Percentiles rank a stretch among this genome's conserved stretches.
phyloP scores from a whole-genome alignment of 2,113 vertebrate genomes.

The Macrotis lagotis region DNA sequence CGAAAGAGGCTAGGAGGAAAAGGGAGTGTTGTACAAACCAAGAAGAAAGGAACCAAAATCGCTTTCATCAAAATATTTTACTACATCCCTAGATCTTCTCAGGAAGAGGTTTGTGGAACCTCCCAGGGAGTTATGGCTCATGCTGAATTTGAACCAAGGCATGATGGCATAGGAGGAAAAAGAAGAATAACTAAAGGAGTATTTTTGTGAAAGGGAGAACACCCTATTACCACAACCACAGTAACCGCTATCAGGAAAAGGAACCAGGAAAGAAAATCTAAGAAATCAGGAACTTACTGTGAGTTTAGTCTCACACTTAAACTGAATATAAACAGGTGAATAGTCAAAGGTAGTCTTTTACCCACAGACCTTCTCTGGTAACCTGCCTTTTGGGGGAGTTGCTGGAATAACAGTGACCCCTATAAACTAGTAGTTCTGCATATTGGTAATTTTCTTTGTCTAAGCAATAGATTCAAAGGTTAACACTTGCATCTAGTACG shows the following conservation, averaged over 20 bases:
- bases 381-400: neutral
- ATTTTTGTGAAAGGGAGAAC: neutral
- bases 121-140: neutral
- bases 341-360: neutral
- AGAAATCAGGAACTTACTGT: neutral
- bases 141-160: neutral
- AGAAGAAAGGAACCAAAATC: neutral
- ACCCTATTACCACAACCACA: neutral
- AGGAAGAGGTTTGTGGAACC: neutral
- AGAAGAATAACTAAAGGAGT: neutral
- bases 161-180: neutral
- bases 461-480: neutral
- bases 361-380: neutral
- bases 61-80: neutral
- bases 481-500: neutral
- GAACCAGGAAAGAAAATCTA: neutral
- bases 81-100: neutral
- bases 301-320: neutral
- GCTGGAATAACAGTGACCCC: neutral
- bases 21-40: neutral
- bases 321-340: neutral
- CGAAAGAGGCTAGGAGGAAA: neutral
- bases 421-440: neutral
- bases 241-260: neutral
- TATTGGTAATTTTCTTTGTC: neutral